Base-by-base conservation (phyloP, 2,888 invertebrate genomes). In the Chymomyza fuscimana region DNA sequence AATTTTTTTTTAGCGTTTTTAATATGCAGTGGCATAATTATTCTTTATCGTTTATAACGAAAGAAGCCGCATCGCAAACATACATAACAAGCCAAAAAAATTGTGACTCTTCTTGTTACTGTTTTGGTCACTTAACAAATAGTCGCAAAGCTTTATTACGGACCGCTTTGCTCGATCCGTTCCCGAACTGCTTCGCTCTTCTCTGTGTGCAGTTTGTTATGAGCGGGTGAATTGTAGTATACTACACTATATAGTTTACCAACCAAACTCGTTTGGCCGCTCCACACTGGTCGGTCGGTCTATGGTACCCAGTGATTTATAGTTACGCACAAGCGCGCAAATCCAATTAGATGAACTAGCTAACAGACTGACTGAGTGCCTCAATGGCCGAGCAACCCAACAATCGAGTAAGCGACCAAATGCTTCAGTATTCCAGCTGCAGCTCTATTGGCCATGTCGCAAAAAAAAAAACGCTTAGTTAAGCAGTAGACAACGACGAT, bases 311-410 rank as follows among this genome's bases (percentile, higher is more conserved):
- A 87, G 81, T 88, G 89, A 86, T 86, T 87, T 86, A 87, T 86
- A 85, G 88, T 86, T 86, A 86, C 88, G 85, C 85, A 88, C 86
- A 87, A 87, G 83, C 89, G 86, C 89, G 78, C 87, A 87, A 86
- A 86, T 86, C 83, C 86, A 86, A 86, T 89, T 83, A 86, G 87
- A 88, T 76, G 74, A 78, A 81, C 74, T 71, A 59, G 64, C 81
- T 73, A 69, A 63, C 77, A 73, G 70, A 67, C 73, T 78, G 67
- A 62, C 67, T 74, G 72, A 65, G 65, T 72, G 60, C 58, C 61
- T 68, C 73, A 71, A 67, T 58, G 60, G 60, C 12, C 40, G 40
- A 10, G 12, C 40, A 46, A 46, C 40, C 32, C 7, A 32, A 32
- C 9, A 32, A 5, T 25, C 36, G 36, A 36, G 36, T 2, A 9